Conservation (phyloP, 2,113 vertebrate genomes). For the Sphaerodactylus townsendi region DNA sequence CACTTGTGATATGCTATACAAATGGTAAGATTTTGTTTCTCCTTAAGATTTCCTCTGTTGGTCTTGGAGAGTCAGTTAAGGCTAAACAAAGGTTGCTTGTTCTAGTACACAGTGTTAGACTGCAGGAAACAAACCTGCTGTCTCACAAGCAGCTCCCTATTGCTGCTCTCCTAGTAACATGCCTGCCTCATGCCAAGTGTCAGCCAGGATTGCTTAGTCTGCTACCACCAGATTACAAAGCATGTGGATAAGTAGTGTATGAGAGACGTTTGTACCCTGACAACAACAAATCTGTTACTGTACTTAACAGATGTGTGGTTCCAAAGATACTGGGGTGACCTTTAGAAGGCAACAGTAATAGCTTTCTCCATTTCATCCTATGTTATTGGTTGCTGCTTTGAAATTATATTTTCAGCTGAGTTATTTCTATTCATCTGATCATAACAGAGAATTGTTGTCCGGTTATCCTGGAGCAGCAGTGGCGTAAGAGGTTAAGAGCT, state of each 20-base stretch:
- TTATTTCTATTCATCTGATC: too few relatives aligned
- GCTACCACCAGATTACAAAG: too few relatives aligned
- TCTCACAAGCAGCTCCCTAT: too few relatives aligned
- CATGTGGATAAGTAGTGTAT: background rate
- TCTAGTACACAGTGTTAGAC: background rate
- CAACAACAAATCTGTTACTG: background rate
- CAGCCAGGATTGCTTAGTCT: background rate
- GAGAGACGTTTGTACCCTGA: background rate
- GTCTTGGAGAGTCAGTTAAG: background rate
- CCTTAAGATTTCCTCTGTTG: background rate
- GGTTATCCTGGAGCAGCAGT: too few relatives aligned
- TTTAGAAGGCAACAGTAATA: conserved; percentile 12
- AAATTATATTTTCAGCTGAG: background rate
- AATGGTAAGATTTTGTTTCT: background rate
- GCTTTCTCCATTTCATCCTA: background rate
- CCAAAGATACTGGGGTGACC: background rate
- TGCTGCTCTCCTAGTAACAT: background rate
- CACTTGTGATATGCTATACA: background rate
- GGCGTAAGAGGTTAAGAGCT: too few relatives aligned
- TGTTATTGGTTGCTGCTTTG: background rate
- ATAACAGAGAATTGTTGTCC: background rate
- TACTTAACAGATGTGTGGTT: too few relatives aligned
- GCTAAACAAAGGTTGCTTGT: conserved; percentile 1
- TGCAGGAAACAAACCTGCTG: background rate
- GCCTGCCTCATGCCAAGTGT: background rate